Percentiles rank a stretch among this genome's conserved stretches.
phyloP scores from a whole-genome alignment of 1,140 invertebrate species.

The Zaprionus ghesquierei region DNA sequence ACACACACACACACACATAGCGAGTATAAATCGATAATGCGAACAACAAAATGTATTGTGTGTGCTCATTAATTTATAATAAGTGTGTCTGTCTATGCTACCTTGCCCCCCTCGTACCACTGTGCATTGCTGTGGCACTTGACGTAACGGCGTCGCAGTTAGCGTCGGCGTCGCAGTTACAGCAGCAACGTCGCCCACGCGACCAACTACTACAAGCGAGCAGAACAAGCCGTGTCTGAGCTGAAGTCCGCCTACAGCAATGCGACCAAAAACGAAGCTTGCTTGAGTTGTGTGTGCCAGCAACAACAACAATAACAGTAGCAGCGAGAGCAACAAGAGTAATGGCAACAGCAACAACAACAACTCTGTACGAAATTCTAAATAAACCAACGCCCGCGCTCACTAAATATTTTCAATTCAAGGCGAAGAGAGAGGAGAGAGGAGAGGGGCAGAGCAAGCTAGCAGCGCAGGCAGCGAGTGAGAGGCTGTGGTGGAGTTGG shows the following conservation, averaged over 20 bases:
- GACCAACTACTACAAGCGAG: constrained; percentile 34
- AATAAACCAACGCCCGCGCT: constrained; percentile 61
- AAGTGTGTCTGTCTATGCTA: neutral
- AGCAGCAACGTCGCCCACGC: constrained; percentile 15
- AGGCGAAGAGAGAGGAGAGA: constrained; percentile 12
- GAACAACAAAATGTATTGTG: neutral
- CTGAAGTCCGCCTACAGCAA: constrained; percentile 55
- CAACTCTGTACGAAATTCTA: constrained; percentile 51
- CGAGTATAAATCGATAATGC: neutral
- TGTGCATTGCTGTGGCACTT: constrained; percentile 25
- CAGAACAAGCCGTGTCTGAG: constrained; percentile 18
- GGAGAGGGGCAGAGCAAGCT: neutral
- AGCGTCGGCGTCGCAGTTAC: constrained; percentile 11
- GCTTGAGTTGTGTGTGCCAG: constrained; percentile 43
- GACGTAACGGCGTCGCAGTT: constrained; percentile 23
- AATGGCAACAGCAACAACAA: neutral
- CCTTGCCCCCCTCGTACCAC: neutral
- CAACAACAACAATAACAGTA: constrained; percentile 33
- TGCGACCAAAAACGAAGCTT: constrained; percentile 65
- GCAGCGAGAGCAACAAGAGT: constrained; percentile 12
- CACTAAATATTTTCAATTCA: constrained; percentile 38
- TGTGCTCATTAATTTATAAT: neutral
- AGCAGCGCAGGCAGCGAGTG: neutral
- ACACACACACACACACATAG: too few relatives aligned
- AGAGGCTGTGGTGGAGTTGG: neutral